Conservation (phyloP, 1,140 invertebrate species). For the Heliconius nattereri region DNA sequence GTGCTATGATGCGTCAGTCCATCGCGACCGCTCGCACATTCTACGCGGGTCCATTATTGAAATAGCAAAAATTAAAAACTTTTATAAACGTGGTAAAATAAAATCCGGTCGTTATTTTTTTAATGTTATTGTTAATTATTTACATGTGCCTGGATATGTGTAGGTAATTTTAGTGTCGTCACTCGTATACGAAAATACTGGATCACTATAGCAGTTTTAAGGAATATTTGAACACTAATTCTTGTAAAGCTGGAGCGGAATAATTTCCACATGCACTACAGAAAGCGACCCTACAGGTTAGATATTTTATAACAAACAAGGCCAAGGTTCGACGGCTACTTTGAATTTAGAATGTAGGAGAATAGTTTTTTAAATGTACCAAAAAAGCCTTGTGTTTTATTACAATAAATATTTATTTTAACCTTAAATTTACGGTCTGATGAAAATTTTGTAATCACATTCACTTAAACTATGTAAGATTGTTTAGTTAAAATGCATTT, state of each 20-base stretch:
- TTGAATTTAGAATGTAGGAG: constrained; percentile 7
- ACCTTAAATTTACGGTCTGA: constrained; percentile 12
- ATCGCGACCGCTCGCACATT: constrained; percentile 54
- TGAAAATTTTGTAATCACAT: constrained; percentile 6
- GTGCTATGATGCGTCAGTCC: constrained; percentile 66
- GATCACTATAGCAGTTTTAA: constrained; percentile 44
- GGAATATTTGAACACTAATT: constrained; percentile 23
- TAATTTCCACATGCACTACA: constrained; percentile 77
- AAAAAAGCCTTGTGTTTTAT: constrained; percentile 11
- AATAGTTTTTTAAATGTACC: constrained; percentile 11
- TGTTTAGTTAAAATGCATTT: neutral
- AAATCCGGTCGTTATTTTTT: constrained; percentile 11
- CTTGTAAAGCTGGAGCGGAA: constrained; percentile 75
- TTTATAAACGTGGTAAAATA: neutral
- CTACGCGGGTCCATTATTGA: constrained; percentile 35
- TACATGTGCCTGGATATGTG: constrained; percentile 48
- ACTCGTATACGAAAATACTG: constrained; percentile 42
- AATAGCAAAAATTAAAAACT: neutral
- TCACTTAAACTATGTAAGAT: neutral
- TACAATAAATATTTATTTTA: constrained; percentile 6
- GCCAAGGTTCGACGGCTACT: neutral
- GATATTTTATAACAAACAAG: constrained; percentile 25
- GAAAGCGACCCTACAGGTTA: constrained; percentile 77
- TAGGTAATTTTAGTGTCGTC: constrained; percentile 46
- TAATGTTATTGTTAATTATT: constrained; percentile 27